Conservation (phyloP, 2,888 invertebrate genomes). For the Acrobasis suavella region DNA sequence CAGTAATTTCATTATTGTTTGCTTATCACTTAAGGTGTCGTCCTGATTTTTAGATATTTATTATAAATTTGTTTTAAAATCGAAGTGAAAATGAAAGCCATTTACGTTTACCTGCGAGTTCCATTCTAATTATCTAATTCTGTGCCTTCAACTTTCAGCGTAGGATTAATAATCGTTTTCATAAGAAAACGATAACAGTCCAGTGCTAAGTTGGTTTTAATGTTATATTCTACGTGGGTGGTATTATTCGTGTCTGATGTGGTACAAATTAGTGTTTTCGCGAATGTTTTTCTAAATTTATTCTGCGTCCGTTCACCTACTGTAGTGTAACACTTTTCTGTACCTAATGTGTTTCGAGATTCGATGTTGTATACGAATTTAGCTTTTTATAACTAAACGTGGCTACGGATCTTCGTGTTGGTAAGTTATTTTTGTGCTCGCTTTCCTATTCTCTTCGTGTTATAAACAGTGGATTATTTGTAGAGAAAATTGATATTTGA, state of each 20-base stretch:
- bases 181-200: background rate
- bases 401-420: background rate
- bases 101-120: background rate
- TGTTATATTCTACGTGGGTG: slow-evolving; percentile 9
- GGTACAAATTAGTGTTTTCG: slow-evolving; percentile 12
- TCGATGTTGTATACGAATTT: slow-evolving; percentile 41
- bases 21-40: background rate
- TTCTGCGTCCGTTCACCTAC: slow-evolving; percentile 37
- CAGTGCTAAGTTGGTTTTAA: background rate
- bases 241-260: slow-evolving; percentile 9
- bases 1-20: slow-evolving; percentile 9
- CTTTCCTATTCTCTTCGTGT: background rate
- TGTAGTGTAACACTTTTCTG: slow-evolving; percentile 43
- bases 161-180: background rate
- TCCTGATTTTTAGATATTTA: background rate
- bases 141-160: slow-evolving; percentile 11
- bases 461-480: background rate
- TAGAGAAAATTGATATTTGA: no score
- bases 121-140: slow-evolving; percentile 13
- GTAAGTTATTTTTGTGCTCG: slow-evolving; percentile 4
- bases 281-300: slow-evolving; percentile 41
- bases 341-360: slow-evolving; percentile 28
- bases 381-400: slow-evolving; percentile 26
- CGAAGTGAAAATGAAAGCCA: background rate
- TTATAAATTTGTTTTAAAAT: background rate